phyloP scores from a whole-genome alignment of 2,113 vertebrate genomes.

The Colistium nudipinnis region DNA sequence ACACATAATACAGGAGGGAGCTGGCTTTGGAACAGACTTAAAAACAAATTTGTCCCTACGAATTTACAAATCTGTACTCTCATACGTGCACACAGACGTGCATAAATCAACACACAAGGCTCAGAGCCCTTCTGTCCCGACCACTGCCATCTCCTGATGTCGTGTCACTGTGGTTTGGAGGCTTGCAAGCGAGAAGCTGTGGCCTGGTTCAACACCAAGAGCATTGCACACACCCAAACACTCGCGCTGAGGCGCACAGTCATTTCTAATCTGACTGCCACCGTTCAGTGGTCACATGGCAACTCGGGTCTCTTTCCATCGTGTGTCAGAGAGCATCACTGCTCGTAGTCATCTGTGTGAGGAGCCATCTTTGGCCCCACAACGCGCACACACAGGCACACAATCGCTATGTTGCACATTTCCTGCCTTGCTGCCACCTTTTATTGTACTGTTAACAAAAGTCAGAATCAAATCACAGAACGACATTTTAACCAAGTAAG shows the following conservation, averaged over 20 bases:
- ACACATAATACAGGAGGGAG: neutral
- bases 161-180: slow-evolving; percentile 61
- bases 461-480: no score
- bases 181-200: slow-evolving; percentile 46
- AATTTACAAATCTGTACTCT: neutral
- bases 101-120: slow-evolving; percentile 1
- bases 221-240: slow-evolving; percentile 20
- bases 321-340: slow-evolving; percentile 28
- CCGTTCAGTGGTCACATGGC: slow-evolving; percentile 47
- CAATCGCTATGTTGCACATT: slow-evolving; percentile 3
- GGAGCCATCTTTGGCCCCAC: slow-evolving; percentile 13
- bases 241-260: neutral
- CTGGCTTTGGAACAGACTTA: neutral
- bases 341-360: slow-evolving; percentile 12
- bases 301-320: slow-evolving; percentile 1
- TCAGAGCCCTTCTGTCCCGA: slow-evolving; percentile 16
- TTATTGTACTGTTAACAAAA: no score
- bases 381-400: neutral
- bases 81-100: neutral
- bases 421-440: neutral
- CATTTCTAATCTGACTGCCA: slow-evolving; percentile 28
- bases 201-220: slow-evolving; percentile 39
- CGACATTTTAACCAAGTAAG: no score
- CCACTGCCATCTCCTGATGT: slow-evolving; percentile 37
- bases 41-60: neutral